Evolutionary conservation across 2,113 vertebrate genomes (phyloP), one percentile per base, ranked within the genome.

Genomic region (Gadus chalcogrammus): DNA sequence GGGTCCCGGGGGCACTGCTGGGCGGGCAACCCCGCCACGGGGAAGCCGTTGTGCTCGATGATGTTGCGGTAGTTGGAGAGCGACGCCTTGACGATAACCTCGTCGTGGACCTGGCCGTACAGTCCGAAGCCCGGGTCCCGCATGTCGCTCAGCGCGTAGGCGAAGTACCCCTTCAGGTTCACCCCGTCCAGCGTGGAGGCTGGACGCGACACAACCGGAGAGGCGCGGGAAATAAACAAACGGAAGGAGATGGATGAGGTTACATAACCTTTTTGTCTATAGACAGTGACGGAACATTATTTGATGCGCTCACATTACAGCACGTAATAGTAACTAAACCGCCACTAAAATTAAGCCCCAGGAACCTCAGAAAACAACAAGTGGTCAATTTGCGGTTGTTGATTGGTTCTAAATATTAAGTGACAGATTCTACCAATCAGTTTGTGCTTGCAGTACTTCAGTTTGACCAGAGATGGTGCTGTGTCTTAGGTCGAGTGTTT

Each of bases 91-190:
- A 89, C 69, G 72, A 96, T 91, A 0, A 92, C 92, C 1, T 92
- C 94, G n/a, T 93, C 92, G 3, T 93, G 93, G 28, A 90, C 63
- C 0, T 94, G 93, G 79, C 93, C 92, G 69, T 95, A 98, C 77
- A 99, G 79, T 48, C 97, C 97, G 1, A 94, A 97, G 52, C 90
- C 92, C 0, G 95, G 95, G 87, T 95, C 94, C 3, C 90, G 89
- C 63, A 90, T 93, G 85, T 99, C 97, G 5, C 81, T 97, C 72
- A 99, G 93, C 5, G 95, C 94, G 77, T 98, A 98, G 1, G 93
- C 91, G 75, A 99, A 99, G 90, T 99, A 99, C n/a, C 97, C 97
- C 75, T 91, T 91, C 58, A 99, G 88, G 83, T 97, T 95, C 31
- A 99, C 87, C 0, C 93, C 93, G 70, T 99, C 97, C 88, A 98